Conservation (phyloP, 2,888 invertebrate species). For the Caenorhabditis drosophilae region DNA sequence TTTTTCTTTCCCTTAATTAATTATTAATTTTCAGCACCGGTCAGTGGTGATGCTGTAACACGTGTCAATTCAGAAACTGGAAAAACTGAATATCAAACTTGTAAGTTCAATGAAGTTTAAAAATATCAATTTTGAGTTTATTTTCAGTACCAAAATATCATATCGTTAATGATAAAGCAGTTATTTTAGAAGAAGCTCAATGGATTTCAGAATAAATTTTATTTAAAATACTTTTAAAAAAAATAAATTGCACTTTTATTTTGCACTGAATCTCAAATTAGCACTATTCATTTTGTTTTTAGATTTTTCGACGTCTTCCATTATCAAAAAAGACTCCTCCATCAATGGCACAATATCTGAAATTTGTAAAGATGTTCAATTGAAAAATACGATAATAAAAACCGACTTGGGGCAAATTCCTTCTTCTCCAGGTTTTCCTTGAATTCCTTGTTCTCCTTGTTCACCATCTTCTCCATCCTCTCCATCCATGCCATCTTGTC, state of each 20-base stretch:
- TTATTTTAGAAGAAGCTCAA: background rate
- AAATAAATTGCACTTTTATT: background rate
- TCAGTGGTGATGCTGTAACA: background rate
- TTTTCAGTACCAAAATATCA: background rate
- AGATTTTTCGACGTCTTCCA: too few species aligned
- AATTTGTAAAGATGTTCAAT: background rate
- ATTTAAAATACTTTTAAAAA: background rate
- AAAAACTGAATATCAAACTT: background rate
- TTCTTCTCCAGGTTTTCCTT: slow-evolving; percentile 44
- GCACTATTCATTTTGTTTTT: too few species aligned
- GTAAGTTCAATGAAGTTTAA: background rate
- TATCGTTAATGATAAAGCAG: slow-evolving; percentile 1
- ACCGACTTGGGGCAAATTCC: slow-evolving; percentile 43
- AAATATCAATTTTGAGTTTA: background rate
- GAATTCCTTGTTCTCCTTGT: slow-evolving; percentile 36
- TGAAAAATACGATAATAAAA: background rate
- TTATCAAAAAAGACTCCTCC: slow-evolving; percentile 43
- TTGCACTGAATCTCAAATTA: too few species aligned
- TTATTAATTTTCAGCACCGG: background rate
- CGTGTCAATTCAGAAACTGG: background rate
- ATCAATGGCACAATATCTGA: slow-evolving; percentile 42
- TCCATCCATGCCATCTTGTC: slow-evolving; percentile 39
- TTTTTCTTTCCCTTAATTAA: background rate
- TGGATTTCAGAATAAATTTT: slow-evolving; percentile 6
- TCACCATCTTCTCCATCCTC: slow-evolving; percentile 33